Conservation (phyloP, 2,113 vertebrate genomes). For the Oreochromis aureus region DNA sequence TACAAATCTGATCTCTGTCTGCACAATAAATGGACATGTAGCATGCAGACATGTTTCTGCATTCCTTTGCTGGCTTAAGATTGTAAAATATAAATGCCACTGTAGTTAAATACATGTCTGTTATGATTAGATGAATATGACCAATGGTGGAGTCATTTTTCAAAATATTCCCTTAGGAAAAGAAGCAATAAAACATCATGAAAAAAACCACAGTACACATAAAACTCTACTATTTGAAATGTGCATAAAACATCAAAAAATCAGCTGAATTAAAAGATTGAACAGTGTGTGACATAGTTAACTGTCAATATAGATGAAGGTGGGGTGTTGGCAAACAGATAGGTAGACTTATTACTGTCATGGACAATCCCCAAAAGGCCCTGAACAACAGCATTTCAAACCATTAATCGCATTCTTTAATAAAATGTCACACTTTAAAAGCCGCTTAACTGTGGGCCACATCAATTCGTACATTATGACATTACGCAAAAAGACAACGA, state of each 20-base stretch:
- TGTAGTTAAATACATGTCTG: neutral
- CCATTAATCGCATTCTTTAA: neutral
- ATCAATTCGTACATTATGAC: neutral
- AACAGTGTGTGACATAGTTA: neutral
- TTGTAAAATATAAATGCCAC: neutral
- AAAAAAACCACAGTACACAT: neutral
- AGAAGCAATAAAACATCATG: neutral
- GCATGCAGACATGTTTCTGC: neutral
- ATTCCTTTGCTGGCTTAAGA: neutral
- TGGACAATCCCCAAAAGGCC: neutral
- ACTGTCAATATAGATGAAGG: neutral
- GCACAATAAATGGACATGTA: neutral
- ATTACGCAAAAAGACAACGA: neutral
- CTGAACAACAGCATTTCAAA: neutral
- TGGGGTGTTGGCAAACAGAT: neutral
- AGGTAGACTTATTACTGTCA: neutral
- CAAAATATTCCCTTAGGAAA: neutral
- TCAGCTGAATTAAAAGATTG: neutral
- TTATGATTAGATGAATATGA: neutral
- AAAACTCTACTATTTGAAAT: neutral
- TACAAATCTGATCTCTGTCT: fast-evolving
- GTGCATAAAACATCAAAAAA: neutral
- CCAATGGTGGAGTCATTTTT: fast-evolving
- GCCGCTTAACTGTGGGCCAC: neutral
- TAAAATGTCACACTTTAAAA: neutral